Evolutionary conservation across 2,888 invertebrate species (phyloP).

Genomic region (Argynnis bischoffii): DNA sequence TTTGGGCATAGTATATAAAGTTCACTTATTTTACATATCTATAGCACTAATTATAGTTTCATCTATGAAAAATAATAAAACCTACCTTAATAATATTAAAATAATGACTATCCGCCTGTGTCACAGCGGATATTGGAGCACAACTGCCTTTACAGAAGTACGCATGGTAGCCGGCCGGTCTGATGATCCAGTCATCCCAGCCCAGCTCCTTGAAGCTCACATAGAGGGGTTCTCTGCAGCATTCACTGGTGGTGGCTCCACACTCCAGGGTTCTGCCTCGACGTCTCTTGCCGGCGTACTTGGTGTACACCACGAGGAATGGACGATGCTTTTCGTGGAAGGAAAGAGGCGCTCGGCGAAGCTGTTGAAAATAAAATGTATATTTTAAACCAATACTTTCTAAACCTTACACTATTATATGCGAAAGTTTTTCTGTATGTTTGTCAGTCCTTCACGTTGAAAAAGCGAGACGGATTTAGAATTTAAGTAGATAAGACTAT

Average conservation of each 20-base stretch:
- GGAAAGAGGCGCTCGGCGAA: constrained; percentile 86
- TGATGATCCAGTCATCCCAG: constrained; percentile 94
- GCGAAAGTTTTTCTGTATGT: no score
- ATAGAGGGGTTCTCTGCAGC: constrained; percentile 91
- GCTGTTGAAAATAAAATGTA: constrained; percentile 53
- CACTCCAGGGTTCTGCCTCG: constrained; percentile 87
- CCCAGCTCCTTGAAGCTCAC: constrained; percentile 92
- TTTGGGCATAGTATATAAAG: no score
- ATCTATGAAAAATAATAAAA: constrained; percentile 35
- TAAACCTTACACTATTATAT: neutral
- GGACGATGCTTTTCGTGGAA: constrained; percentile 87
- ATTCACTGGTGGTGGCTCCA: constrained; percentile 85
- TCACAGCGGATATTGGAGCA: constrained; percentile 86
- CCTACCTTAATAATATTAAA: constrained; percentile 89
- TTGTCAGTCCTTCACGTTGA: no score
- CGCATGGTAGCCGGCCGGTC: constrained; percentile 91
- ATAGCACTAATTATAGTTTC: no score
- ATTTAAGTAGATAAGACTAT: no score
- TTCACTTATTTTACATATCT: no score
- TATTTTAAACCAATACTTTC: neutral
- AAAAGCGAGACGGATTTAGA: no score
- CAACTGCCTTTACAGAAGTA: constrained; percentile 94
- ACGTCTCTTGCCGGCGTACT: constrained; percentile 85
- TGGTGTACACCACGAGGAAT: constrained; percentile 90
- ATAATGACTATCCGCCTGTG: constrained; percentile 83